Evolutionary conservation across 1,140 invertebrate species (phyloP), one percentile per base, ranked within the genome.

Genomic region (Drosophila rhopaloa): DNA sequence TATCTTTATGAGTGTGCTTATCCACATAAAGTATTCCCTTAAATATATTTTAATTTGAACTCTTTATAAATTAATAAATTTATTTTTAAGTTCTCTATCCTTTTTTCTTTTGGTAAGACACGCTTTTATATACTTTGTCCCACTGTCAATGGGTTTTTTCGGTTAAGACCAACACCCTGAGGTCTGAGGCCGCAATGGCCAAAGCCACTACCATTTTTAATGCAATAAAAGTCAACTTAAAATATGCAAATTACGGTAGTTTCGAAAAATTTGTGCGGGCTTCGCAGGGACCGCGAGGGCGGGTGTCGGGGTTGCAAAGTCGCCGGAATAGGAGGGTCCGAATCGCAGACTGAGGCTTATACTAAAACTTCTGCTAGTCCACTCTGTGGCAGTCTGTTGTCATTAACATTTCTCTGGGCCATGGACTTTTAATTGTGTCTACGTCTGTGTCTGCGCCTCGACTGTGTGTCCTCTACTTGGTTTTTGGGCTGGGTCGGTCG

Each of bases 201-300:
- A 86, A 78, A 74, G 80, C 76, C 73, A 89, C 77, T 89, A 60
- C 77, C 84, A 89, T 89, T 89, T 89, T 88, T 88, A 88, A 88
- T 88, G 84, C 84, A 88, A 88, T 88, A 88, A 88, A 88, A 88
- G 84, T 88, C 84, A 88, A 88, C 84, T 88, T 88, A 88, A 88
- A 88, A 88, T 88, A 88, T 88, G 84, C 84, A 88, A 88, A 88
- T 88, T 88, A 88, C 84, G 80, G 80, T 88, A 88, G 84, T 88
- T 88, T 88, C 84, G 67, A 66, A 73, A 79, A 85, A 89, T 88
- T 88, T 88, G 76, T 88, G 80, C 84, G 81, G 68, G 79, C 79
- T 74, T 63, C 66, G 84, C 72, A 53, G 62, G 65, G 44, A 55
- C 48, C 63, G 48, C 24, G 46, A 13, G 19, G 14, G 19, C 19